Base-by-base conservation (phyloP, 2,888 invertebrate species). In the Cataglyphis altisquamis region DNA sequence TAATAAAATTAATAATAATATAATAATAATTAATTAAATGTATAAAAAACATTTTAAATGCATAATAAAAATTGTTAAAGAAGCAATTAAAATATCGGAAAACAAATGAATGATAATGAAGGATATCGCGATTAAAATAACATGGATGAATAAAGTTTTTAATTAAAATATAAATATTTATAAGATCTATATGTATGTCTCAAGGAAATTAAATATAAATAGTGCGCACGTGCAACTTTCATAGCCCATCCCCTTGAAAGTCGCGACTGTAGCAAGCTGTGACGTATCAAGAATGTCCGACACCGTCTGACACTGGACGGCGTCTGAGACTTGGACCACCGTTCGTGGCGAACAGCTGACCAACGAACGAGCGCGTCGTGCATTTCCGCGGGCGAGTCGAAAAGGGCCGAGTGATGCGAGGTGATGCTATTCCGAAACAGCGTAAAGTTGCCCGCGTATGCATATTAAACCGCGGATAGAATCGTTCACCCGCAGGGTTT, bases 351-450 rank as follows among this genome's bases (percentile, higher is more conserved):
- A 41, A 66, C 39, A 15, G 25, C 39, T 12, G 10, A 15, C 5
- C 6, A 10, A n/a, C 15, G 39, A 29, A 41, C 21, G 41, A 41
- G 1, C 21, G 45, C n/a, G 29, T 32, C 45, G 18, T 74, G 74
- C 48, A 9, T 74, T 63, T 74, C 29, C 36, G 63, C 21, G 36
- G 36, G 12, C 48, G 36, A 48, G 63, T 73, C 63, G 62, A 74
- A 60, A 15, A 74, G 45, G 8, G 45, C 45, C 48, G 62, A 63
- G 21, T 21, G 45, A 45, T 9, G 3, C 9, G 41, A 45, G 9
- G 15, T 25, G 73, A n/a, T 25, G 9, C 9, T 3, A 48, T 48
- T 74, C 62, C 4, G 36, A 6, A 52, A 8, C 32, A 25, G 66
- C 18, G 52, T 52, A 8, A 52, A 52, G 8, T 52, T 52, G 52